Evolutionary conservation across 2,797 vertebrate species (phyloP).

Genomic region (Sebastes kiyomatsui): DNA sequence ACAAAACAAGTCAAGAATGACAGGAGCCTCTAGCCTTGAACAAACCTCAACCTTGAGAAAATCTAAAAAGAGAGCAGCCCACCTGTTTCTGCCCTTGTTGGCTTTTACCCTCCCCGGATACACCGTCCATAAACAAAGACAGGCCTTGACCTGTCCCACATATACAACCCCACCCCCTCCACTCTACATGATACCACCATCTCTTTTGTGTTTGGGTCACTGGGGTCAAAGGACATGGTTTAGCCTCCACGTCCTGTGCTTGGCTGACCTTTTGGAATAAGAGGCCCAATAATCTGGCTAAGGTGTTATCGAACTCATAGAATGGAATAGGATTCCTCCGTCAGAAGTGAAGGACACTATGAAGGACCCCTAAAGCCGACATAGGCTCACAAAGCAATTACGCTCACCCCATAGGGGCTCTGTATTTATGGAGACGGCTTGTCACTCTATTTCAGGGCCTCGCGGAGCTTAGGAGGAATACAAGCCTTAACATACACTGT

Average conservation of each 20-base stretch:
- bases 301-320: conserved; percentile 7
- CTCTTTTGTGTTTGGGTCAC: conserved; percentile 25
- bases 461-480: conserved; percentile 58
- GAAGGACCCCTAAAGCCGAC: conserved; percentile 38
- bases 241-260: background rate
- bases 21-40: background rate
- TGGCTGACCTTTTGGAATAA: conserved; percentile 23
- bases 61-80: conserved; percentile 59
- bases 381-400: conserved; percentile 78
- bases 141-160: conserved; percentile 55
- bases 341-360: conserved; percentile 51
- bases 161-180: background rate
- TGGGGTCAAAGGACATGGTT: conserved; percentile 37
- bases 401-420: conserved; percentile 51
- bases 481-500: conserved; percentile 57
- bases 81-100: conserved; percentile 73
- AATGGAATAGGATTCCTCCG: conserved; percentile 24
- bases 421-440: conserved; percentile 81
- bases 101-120: conserved; percentile 30
- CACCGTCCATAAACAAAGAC: conserved; percentile 63
- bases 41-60: conserved; percentile 40
- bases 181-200: conserved; percentile 5
- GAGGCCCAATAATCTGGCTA: background rate
- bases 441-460: conserved; percentile 82
- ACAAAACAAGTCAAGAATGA: conserved; percentile 16